Conservation (phyloP, 2,797 vertebrate genomes). For the Lagorchestes hirsutus region DNA sequence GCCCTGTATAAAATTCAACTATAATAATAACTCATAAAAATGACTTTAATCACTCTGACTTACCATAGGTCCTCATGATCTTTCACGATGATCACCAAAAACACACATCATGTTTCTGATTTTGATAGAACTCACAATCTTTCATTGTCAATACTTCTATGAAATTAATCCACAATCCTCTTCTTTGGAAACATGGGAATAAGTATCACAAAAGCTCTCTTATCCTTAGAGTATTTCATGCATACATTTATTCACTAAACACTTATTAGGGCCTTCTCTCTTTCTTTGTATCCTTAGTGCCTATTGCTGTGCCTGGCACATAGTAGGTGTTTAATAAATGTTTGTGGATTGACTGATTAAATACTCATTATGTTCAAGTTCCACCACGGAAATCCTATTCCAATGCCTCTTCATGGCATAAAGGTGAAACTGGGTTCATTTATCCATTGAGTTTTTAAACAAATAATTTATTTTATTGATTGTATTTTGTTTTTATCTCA, state of each 20-base stretch:
- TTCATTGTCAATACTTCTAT: background rate
- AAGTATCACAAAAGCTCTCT: background rate
- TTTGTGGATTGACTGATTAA: background rate
- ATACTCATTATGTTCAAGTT: background rate
- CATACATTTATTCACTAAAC: background rate
- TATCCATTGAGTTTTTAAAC: background rate
- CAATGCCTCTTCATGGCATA: background rate
- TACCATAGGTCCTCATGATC: too few species aligned
- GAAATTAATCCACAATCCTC: background rate
- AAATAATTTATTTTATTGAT: background rate
- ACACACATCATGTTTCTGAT: background rate
- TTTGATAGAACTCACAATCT: background rate
- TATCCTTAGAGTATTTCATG: background rate
- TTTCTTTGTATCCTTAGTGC: background rate
- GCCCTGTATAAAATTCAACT: too few species aligned
- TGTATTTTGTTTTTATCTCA: background rate
- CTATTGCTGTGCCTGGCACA: background rate
- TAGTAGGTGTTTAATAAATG: background rate
- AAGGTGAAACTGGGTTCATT: background rate
- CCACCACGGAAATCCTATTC: background rate
- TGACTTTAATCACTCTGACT: too few species aligned
- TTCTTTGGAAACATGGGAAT: background rate
- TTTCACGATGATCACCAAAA: too few species aligned
- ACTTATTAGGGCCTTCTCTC: background rate
- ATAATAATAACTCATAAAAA: background rate